Evolutionary conservation across 2,113 vertebrate species (phyloP).

Genomic region (Phainopepla nitens): DNA sequence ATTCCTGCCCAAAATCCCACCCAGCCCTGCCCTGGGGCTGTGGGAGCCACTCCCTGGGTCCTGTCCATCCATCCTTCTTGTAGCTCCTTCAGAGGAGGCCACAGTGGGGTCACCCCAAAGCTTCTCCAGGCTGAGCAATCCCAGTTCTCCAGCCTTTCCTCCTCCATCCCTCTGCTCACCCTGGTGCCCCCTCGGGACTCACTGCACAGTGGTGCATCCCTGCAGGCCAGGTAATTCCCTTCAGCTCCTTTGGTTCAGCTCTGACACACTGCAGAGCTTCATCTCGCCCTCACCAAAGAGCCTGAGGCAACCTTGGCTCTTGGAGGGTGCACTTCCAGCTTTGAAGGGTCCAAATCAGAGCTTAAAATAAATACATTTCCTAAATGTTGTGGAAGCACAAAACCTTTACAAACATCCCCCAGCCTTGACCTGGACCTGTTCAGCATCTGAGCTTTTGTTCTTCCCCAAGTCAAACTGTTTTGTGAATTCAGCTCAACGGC

Average conservation of each 20-base stretch:
- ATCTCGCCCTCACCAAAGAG: neutral
- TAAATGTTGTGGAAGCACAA: neutral
- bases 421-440: neutral
- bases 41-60: neutral
- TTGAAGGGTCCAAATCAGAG: neutral
- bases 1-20: neutral
- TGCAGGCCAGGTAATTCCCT: neutral
- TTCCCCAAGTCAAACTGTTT: neutral
- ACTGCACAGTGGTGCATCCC: neutral
- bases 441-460: neutral
- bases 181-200: neutral
- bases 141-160: neutral
- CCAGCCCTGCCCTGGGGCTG: neutral
- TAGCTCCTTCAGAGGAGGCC: neutral
- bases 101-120: rapidly evolving
- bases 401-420: neutral
- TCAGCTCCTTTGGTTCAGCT: neutral
- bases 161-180: neutral
- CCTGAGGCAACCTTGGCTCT: neutral
- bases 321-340: neutral
- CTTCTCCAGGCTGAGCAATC: neutral
- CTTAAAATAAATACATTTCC: neutral
- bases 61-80: neutral
- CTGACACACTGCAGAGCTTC: neutral
- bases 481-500: neutral